Evolutionary conservation across 2,113 vertebrate genomes (phyloP), one percentile per base, ranked within the genome.

Genomic region (Phrynosoma platyrhinos): DNA sequence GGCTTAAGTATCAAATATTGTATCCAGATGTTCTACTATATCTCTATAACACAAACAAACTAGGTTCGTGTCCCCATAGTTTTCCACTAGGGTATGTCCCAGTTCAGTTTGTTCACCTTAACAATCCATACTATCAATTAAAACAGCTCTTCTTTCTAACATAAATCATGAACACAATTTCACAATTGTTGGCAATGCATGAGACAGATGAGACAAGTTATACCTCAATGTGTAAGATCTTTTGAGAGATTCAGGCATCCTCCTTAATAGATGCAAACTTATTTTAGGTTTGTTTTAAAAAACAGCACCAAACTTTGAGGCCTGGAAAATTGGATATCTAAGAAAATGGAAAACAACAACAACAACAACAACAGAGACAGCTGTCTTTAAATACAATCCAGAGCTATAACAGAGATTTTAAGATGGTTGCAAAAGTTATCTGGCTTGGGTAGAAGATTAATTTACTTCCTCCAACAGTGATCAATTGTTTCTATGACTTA

Each of bases 81-180:
- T 82, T 64, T 9, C 42, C 36, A 80, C 21, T 58, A 1, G 0
- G 0, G 42, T 25, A n/a, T 74, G 25, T 55, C 18, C 12, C 25
- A 55, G 42, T 32, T 79, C 13, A 21, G n/a, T 2, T 0, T 0
- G 3, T 79, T 86, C 0, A 0, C 42, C 80, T 55, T 71, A 0
- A 0, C 0, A 0, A 42, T 68, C 42, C 52, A 53, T 53, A 76
- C 68, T 86, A 87, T 53, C 79, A 66, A 83, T 71, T 32, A 18
- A 80, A 88, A 74, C 1, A 42, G 40, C 10, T 83, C 27, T 32
- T 71, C 20, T 0, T 72, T 80, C 47, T 81, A 79, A 27, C 13
- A 32, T 53, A 71, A 86, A 69, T 21, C 13, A 85, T 20, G 25
- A 86, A 86, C 27, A 85, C 36, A 78, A 16, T n/a, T 52, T 14